These are phyloP conservation scores for Catostomus latipinnis DNA, from an alignment of 2,797 vertebrate species.

Conservation along the genomic window DNA sequence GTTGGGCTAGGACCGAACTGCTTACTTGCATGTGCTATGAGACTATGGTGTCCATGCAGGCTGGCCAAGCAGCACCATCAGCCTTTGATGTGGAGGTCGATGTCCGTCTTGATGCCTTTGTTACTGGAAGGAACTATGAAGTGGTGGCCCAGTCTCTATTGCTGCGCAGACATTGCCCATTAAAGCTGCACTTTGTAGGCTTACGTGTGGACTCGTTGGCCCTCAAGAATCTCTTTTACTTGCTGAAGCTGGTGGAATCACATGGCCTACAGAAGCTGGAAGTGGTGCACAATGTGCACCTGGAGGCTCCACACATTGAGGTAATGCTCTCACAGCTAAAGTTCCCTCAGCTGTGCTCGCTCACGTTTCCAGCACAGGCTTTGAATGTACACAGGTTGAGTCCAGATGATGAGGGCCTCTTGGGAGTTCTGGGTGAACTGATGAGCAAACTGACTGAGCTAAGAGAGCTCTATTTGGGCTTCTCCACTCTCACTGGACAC, in stretches of 20 bases:
- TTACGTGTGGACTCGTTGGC: constrained; percentile 87
- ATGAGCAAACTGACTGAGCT: constrained; percentile 81
- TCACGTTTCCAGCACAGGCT: constrained; percentile 88
- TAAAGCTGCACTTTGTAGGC: constrained; percentile 83
- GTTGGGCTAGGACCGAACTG: constrained; percentile 89
- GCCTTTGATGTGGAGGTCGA: constrained; percentile 72
- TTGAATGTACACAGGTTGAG: constrained; percentile 81
- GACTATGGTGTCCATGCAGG: constrained; percentile 80
- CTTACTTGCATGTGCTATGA: constrained; percentile 87
- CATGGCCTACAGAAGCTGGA: constrained; percentile 82
- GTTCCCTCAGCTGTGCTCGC: constrained; percentile 82
- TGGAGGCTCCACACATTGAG: constrained; percentile 88
- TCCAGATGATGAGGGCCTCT: constrained; percentile 71
- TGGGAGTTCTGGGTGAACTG: constrained; percentile 81
- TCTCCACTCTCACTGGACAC: constrained; percentile 90
- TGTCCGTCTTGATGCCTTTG: constrained; percentile 85
- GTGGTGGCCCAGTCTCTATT: constrained; percentile 83
- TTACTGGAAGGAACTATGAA: constrained; percentile 90
- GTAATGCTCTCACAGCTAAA: constrained; percentile 82
- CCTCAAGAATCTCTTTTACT: constrained; percentile 86
- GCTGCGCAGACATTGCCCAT: constrained; percentile 77
- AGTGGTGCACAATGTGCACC: constrained; percentile 90
- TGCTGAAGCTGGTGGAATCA: constrained; percentile 83
- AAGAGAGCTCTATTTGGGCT: constrained; percentile 86
- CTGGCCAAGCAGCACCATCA: constrained; percentile 33